Base-by-base conservation (phyloP, 2,888 invertebrate species). In the Drosophila eohydei region DNA sequence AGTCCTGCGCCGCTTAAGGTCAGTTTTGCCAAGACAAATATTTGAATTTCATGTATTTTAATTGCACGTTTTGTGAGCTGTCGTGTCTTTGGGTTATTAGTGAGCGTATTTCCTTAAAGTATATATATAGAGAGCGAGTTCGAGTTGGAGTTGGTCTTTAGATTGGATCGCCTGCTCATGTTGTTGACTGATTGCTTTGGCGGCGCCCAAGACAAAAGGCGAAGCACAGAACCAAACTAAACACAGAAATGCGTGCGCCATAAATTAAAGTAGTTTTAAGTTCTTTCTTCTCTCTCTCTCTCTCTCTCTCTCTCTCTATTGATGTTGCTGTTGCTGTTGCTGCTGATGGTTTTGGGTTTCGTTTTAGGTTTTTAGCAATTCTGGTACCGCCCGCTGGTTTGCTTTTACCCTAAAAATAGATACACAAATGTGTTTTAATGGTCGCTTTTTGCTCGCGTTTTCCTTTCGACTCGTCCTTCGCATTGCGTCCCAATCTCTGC, bases 341-440 rank as follows among this genome's bases (percentile, higher is more conserved):
- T 71, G 65, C 44, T 72, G 44, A 41, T 80, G 80, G 77, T 80
- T 80, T 78, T 67, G 71, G 77, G 77, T 78, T 78, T 61, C 71
- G 58, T n/a, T 44, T 44, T 62, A 34, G 74, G 65, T 66, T 71
- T 62, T 62, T 67, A 78, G 73, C 69, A 68, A 62, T 80, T 82
- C 77, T 69, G 68, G 46, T 70, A 51, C 73, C 69, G 76, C 66
- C 69, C 65, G 74, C 65, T 82, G 74, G 66, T 72, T 80, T 75
- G 63, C 62, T 64, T 77, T 80, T 75, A 63, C 77, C 88, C 85
- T 82, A 81, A 89, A 86, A 86, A 86, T 86, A 86, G 86, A 86
- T 86, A 89, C 89, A 89, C 86, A 86, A 89, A 86, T 89, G 86
- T 89, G 86, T 89, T 86, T 89, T 86, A 86, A 86, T 86, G 86